Base-by-base conservation (phyloP, 37 sponge, comb jelly and placozoan genomes). In the Cliona cf. orientalis region DNA sequence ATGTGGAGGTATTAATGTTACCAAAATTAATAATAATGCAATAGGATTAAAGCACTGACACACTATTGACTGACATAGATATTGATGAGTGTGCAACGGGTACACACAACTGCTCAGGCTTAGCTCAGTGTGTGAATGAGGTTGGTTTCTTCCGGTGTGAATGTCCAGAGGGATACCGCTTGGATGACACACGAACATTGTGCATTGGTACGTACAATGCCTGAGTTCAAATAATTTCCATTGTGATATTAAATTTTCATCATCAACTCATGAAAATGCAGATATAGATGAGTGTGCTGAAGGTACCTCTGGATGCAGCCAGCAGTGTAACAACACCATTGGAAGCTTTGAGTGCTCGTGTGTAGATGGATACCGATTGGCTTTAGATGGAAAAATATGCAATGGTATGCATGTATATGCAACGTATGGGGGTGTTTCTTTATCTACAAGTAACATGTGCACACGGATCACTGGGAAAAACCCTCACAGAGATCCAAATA, bases 231-330 rank as follows among this genome's bases (percentile, higher is more conserved):
- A 49, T 49, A 49, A 14, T 49, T 49, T 49, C 9, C 53, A 49
- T 49, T 14, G 14, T 49, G 14, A 49, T 19, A 49, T 49, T 19
- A 49, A 19, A 49, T 49, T 49, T 49, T 49, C 14, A 49, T 49
- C n/a, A n/a, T n/a, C 14, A 49, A 49, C 14, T 49, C 53, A 49
- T 14, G 9, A 19, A 19, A 19, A 19, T 33, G 31, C 31, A 70
- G 71, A 70, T 70, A 12, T 42, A 22, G 28, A 70, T 70, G 71
- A 70, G 28, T 70, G 71, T 70, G 45, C 21, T 3, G 71, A 70
- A 39, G 71, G 44, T 2, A 70, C 9, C 42, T 9, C 22, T 42
- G 71, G 42, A 9, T 70, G 71, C n/a, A 29, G 44, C 28, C 33
- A 56, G 5, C 5, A 31, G 6, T 73, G 74, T 55, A 55, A 34